Conservation (phyloP, 92 coral and sea anemone species). For the Palythoa grandis region DNA sequence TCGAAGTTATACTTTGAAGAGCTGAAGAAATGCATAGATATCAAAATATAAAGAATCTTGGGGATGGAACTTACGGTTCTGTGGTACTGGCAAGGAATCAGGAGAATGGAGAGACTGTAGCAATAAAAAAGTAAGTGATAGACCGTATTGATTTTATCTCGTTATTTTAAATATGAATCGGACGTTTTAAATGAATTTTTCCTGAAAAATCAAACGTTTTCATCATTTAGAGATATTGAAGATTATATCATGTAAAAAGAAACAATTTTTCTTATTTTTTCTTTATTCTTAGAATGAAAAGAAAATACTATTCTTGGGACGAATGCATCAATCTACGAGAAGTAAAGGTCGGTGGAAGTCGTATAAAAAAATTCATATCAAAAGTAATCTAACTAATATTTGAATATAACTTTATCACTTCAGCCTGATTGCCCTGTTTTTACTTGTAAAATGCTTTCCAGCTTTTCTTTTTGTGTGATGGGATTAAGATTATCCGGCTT, state of each 20-base stretch:
- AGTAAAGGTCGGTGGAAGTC: conserved; percentile 77
- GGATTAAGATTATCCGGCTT: too few relatives aligned
- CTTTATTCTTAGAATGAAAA: conserved; percentile 82
- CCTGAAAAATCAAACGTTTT: too few relatives aligned
- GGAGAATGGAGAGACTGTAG: conserved; percentile 97
- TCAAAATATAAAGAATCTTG: conserved; percentile 80
- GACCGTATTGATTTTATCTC: too few relatives aligned
- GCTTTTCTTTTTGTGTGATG: too few relatives aligned
- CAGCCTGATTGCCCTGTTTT: too few relatives aligned
- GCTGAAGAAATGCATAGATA: conserved; percentile 89
- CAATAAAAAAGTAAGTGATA: conserved; percentile 85
- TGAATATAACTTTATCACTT: too few relatives aligned
- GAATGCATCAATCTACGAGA: conserved; percentile 94
- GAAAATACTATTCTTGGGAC: conserved; percentile 95
- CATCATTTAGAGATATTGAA: background rate
- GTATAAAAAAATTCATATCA: too few relatives aligned
- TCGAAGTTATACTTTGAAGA: background rate
- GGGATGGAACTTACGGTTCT: conserved; percentile 97
- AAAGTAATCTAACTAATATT: too few relatives aligned
- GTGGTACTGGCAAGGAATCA: conserved; percentile 88
- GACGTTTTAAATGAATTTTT: background rate
- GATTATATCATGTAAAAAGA: background rate
- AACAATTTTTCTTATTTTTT: background rate
- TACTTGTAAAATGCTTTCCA: too few relatives aligned
- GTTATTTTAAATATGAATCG: background rate